Base-by-base conservation (phyloP, 1,140 invertebrate genomes). In the Nasonia giraulti region DNA sequence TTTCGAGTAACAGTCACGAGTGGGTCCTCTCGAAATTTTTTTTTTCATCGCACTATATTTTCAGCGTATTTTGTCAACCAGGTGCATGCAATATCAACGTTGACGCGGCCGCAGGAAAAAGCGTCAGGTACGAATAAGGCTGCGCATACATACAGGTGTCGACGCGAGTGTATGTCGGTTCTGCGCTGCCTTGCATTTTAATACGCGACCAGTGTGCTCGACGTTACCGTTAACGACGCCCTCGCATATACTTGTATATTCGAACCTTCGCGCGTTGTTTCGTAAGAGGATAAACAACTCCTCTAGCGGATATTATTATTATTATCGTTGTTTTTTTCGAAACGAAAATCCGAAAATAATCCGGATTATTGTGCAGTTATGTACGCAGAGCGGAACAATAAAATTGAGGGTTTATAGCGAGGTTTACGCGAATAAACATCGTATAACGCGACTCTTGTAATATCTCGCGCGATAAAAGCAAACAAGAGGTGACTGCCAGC, bases 151-250 rank as follows among this genome's bases (percentile, higher is more conserved):
- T n/a, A 44, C 27, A 55, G 3, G 69, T n/a, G 50, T 82, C 40
- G 23, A 6, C n/a, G 80, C 33, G 80, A 66, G n/a, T 66, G 50
- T 80, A 44, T 81, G 80, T 12, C 55, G 55, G 17, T 62, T 62
- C 55, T 44, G 47, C 66, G 69, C 47, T 75, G 40, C 23, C 44
- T 73, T 73, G 50, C 80, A 75, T 75, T 75, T 75, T 75, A 40
- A 71, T 69, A 73, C 44, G 68, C 66, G 33, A 37, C 33, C 33
- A 37, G 8, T 20, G 33, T 20, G 80, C 47, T 82, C 31, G 50
- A 68, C 50, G 55, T 76, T 76, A 77, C 73, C 37, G 68, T 44
- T 23, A 82, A 69, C 37, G 8, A 44, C 20, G 31, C 27, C 31
- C 17, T n/a, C 55, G 55, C 55, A 62, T 55, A 6, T 37, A 62